phyloP scores from a whole-genome alignment of 2,113 vertebrate genomes.

The Perca fluviatilis region DNA sequence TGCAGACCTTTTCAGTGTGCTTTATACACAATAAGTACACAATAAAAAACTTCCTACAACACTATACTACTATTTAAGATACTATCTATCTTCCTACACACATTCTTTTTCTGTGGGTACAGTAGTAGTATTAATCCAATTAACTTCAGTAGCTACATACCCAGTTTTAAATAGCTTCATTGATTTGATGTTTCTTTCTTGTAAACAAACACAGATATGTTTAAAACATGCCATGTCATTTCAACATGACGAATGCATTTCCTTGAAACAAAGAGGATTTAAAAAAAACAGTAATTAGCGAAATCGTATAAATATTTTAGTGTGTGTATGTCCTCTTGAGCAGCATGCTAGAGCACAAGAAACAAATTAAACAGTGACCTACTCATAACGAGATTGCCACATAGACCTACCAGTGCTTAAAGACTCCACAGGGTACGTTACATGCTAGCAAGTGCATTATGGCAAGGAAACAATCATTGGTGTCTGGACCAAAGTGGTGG shows the following conservation, averaged over 20 bases:
- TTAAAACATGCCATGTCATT: neutral
- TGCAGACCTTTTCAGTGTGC: neutral
- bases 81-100: neutral
- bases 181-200: neutral
- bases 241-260: neutral
- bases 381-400: neutral
- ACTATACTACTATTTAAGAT: neutral
- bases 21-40: neutral
- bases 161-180: neutral
- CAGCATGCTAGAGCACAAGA: neutral
- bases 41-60: neutral
- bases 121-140: neutral
- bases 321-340: neutral
- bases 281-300: neutral
- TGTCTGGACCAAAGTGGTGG: neutral
- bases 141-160: neutral
- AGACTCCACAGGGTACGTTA: neutral
- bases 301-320: neutral
- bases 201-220: neutral
- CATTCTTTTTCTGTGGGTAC: neutral
- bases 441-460: too few species aligned
- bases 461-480: too few species aligned
- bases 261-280: neutral
- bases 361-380: neutral
- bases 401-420: neutral